phyloP scores from a whole-genome alignment of 2,113 vertebrate genomes.

The Arizona elegans region DNA sequence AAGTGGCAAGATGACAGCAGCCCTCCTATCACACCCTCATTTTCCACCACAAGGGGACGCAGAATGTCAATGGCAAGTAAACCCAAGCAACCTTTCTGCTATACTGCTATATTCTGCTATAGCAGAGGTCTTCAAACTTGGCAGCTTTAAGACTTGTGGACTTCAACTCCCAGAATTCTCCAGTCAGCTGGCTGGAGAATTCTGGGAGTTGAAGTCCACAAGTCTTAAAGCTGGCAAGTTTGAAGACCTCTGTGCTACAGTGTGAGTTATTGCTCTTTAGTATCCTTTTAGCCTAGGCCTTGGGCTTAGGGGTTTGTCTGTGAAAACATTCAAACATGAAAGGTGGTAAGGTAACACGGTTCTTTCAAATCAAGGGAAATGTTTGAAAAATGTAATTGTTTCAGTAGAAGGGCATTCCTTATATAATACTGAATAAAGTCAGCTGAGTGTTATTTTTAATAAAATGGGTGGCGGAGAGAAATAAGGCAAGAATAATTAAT shows the following conservation, averaged over 20 bases:
- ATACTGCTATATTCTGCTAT: slow-evolving; percentile 39
- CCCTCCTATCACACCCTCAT: slow-evolving; percentile 68
- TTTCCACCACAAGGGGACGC: slow-evolving; percentile 66
- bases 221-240: too few species aligned
- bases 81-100: slow-evolving; percentile 39
- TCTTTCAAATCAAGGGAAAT: background rate
- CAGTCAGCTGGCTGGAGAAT: too few species aligned
- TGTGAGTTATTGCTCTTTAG: slow-evolving; percentile 23
- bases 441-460: background rate
- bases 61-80: slow-evolving; percentile 91
- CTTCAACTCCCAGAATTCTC: too few species aligned
- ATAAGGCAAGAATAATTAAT: background rate
- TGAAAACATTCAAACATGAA: background rate
- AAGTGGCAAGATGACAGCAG: slow-evolving; percentile 69
- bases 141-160: too few species aligned
- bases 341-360: background rate
- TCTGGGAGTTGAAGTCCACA: too few species aligned
- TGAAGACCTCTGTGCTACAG: background rate
- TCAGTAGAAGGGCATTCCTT: background rate
- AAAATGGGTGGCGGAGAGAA: background rate
- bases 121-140: too few species aligned
- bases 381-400: background rate
- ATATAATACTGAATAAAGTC: background rate
- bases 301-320: background rate
- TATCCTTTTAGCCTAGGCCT: background rate